Conservation (phyloP, 2,888 invertebrate genomes). For the Pyrocoelia pectoralis region DNA sequence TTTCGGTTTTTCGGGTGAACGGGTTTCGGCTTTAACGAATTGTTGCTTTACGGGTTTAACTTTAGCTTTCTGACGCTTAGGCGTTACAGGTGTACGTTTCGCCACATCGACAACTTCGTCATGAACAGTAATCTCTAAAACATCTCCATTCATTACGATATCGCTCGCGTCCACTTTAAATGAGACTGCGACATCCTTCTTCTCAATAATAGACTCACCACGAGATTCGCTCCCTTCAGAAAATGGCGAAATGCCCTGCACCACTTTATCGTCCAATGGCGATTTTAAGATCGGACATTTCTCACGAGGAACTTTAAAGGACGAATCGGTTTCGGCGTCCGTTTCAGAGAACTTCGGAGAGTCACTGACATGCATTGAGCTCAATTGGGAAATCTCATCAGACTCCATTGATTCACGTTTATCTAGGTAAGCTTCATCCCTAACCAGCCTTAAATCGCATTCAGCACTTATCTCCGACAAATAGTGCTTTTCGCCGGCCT, state of each 20-base stretch:
- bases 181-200: slow-evolving; percentile 21
- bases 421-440: background rate
- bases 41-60: slow-evolving; percentile 9
- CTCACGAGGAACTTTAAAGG: slow-evolving; percentile 45
- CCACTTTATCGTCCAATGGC: background rate
- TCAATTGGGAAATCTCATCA: slow-evolving; percentile 43
- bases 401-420: slow-evolving; percentile 31
- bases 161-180: slow-evolving; percentile 46
- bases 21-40: slow-evolving; percentile 11
- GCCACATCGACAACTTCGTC: slow-evolving; percentile 34
- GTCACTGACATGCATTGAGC: slow-evolving; percentile 44
- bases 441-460: background rate
- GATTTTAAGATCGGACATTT: slow-evolving; percentile 33
- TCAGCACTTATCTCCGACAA: background rate
- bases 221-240: slow-evolving; percentile 51
- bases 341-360: slow-evolving; percentile 52
- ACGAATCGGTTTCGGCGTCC: slow-evolving; percentile 54
- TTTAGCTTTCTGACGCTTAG: background rate
- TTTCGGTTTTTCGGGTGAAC: slow-evolving; percentile 31
- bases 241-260: slow-evolving; percentile 45
- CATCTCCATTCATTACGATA: slow-evolving; percentile 59
- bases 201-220: slow-evolving; percentile 50
- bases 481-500: background rate
- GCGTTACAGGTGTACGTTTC: background rate
- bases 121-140: slow-evolving; percentile 58